A percentile compares a stretch with the other conserved stretches of the same genome.
Conservation (phyloP, 1,140 invertebrate genomes). For the Bombus turneri region DNA sequence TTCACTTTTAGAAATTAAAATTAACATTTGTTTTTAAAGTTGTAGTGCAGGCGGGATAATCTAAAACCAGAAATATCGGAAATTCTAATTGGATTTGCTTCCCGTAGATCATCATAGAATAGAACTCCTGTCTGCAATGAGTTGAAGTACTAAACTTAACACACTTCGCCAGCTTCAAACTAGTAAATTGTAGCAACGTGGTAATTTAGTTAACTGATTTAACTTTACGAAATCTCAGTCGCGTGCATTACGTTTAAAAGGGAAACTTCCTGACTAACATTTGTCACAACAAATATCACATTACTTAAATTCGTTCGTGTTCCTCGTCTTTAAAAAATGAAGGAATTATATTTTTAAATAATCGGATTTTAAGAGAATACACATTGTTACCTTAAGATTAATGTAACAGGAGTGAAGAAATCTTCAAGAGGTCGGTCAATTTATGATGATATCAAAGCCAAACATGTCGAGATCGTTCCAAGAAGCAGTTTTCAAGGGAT, state of each 20-base stretch:
- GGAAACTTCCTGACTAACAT: neutral
- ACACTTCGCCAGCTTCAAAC: neutral
- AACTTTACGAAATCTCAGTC: neutral
- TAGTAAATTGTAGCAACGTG: neutral
- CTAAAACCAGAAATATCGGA: neutral
- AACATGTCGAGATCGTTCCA: neutral
- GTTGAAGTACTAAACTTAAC: neutral
- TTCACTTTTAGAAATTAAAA: neutral
- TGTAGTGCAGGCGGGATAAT: rapidly evolving
- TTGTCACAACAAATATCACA: neutral
- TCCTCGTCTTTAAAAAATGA: neutral
- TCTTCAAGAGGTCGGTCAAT: neutral
- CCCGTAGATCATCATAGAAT: neutral
- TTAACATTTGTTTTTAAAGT: neutral
- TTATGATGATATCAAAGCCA: neutral
- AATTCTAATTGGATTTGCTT: neutral
- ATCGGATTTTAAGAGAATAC: too few species aligned
- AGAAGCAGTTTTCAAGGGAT: neutral
- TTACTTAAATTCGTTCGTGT: neutral
- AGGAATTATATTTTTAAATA: neutral
- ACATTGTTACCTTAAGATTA: too few species aligned
- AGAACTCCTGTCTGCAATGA: neutral
- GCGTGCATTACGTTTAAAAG: neutral
- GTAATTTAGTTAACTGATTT: neutral
- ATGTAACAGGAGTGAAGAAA: neutral